phyloP scores from a whole-genome alignment of 1,140 invertebrate species.

The Drosophila azteca region DNA sequence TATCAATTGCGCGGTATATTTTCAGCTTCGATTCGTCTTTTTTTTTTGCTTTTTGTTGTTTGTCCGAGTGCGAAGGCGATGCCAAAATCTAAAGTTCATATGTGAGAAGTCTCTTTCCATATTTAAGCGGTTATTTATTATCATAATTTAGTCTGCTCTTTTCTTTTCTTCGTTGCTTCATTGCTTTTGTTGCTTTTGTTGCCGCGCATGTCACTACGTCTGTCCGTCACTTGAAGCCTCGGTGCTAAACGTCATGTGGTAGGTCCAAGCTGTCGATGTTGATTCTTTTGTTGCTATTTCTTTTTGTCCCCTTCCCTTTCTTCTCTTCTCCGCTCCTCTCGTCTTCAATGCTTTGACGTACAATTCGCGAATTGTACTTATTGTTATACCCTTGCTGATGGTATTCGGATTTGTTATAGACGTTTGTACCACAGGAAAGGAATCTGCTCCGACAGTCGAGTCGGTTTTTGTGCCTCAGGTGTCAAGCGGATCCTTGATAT shows the following conservation, averaged over 20 bases:
- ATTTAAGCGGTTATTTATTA: conserved; percentile 49
- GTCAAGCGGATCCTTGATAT: too few relatives aligned
- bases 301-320: neutral
- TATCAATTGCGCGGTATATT: too few relatives aligned
- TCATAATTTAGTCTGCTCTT: conserved; percentile 53
- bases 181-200: neutral
- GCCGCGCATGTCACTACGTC: neutral
- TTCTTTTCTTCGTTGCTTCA: conserved; percentile 6
- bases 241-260: conserved; percentile 60
- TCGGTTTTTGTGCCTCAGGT: too few relatives aligned
- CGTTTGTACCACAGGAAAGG: too few relatives aligned
- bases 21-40: too few relatives aligned
- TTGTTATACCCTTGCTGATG: neutral
- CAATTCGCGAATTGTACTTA: conserved; percentile 14
- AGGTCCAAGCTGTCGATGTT: conserved; percentile 39
- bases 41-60: too few relatives aligned
- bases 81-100: conserved; percentile 48
- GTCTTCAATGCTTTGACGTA: conserved; percentile 13
- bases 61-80: neutral
- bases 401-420: too few relatives aligned
- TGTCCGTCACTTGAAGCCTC: conserved; percentile 8
- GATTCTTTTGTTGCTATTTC: conserved; percentile 2
- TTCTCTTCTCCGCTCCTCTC: too few relatives aligned
- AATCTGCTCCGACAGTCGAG: too few relatives aligned
- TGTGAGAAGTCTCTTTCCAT: conserved; percentile 19